Evolutionary conservation across 2,888 invertebrate genomes (phyloP).

Genomic region (Tipula lateralis): DNA sequence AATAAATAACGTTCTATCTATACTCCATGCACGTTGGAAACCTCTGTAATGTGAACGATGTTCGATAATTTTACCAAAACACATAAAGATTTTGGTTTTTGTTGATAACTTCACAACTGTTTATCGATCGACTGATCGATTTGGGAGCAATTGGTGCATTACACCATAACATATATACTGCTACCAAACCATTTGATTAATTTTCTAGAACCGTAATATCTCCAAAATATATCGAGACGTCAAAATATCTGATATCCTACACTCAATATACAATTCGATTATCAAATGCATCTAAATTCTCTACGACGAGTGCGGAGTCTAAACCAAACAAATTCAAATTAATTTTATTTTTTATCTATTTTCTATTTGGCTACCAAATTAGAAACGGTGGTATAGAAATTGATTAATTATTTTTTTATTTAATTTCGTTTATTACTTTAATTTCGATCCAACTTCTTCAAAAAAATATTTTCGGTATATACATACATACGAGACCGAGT

Average conservation of each 20-base stretch:
- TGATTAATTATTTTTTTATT: slow-evolving; percentile 6
- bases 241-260: not conserved
- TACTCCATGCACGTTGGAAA: too few relatives aligned
- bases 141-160: not conserved
- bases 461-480: not conserved
- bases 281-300: not conserved
- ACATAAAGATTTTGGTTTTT: not conserved
- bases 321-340: slow-evolving; percentile 1
- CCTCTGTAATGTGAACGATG: too few relatives aligned
- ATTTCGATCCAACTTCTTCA: not conserved
- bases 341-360: not conserved
- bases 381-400: slow-evolving; percentile 24
- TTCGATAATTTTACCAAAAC: too few relatives aligned
- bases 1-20: too few relatives aligned
- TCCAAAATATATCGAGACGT: not conserved
- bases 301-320: not conserved
- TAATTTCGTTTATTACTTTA: not conserved
- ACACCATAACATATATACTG: not conserved
- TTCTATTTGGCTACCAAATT: slow-evolving; percentile 11
- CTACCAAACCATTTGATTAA: not conserved
- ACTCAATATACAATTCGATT: not conserved
- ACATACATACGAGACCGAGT: not conserved
- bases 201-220: not conserved
- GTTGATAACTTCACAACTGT: too few relatives aligned
- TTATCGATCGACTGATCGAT: not conserved